Conservation (phyloP, 2,797 vertebrate species). For the Poecilia picta region DNA sequence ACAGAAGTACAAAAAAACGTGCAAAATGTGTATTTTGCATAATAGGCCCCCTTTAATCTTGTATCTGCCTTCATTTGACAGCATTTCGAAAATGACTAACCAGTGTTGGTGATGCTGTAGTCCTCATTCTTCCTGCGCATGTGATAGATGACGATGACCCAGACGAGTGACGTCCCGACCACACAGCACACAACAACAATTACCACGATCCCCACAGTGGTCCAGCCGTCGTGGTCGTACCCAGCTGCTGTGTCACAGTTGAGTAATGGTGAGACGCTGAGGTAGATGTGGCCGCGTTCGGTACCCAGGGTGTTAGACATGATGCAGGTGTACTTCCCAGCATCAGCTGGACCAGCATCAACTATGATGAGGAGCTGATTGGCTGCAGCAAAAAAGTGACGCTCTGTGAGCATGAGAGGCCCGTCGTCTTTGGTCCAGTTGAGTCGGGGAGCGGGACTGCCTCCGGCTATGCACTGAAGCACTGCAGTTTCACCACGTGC, state of each 20-base stretch:
- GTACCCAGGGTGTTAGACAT: conserved; percentile 98
- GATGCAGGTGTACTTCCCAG: conserved; percentile 94
- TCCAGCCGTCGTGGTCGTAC: conserved; percentile 90
- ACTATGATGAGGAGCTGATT: conserved; percentile 98
- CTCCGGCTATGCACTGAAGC: conserved; percentile 95
- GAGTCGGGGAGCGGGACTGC: conserved; percentile 91
- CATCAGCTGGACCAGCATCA: conserved; percentile 89
- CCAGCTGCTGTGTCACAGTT: conserved; percentile 87
- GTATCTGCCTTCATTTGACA: not conserved
- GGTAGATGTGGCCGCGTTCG: conserved; percentile 90
- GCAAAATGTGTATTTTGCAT: too few relatives aligned
- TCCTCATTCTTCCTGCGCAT: conserved; percentile 93
- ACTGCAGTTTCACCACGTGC: conserved; percentile 95
- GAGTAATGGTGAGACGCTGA: conserved; percentile 89
- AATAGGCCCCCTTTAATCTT: not conserved
- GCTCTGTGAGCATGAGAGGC: conserved; percentile 89
- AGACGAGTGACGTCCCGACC: conserved; percentile 97
- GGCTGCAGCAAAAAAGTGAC: conserved; percentile 96
- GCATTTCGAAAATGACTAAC: conserved; percentile 71
- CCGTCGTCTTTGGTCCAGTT: conserved; percentile 99
- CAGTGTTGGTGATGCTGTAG: conserved; percentile 97
- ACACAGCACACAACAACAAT: conserved; percentile 99
- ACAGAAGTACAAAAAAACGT: not conserved
- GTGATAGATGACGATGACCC: conserved; percentile 99
- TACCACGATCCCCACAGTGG: conserved; percentile 96